Conservation (phyloP, 2,113 vertebrate genomes). For the Gasterosteus nipponicus region DNA sequence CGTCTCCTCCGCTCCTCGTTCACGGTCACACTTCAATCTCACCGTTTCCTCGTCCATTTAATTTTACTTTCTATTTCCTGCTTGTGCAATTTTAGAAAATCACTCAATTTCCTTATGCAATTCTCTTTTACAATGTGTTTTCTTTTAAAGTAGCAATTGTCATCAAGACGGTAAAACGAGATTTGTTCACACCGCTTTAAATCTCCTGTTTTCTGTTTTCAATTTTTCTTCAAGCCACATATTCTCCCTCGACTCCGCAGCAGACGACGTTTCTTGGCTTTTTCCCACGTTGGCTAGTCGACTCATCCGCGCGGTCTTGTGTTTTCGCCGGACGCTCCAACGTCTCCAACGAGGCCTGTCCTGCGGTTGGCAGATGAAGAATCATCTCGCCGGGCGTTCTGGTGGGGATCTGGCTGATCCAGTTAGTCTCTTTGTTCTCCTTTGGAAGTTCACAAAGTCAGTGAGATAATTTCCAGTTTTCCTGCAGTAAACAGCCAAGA, state of each 20-base stretch:
- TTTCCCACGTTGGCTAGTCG: too few species aligned
- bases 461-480: conserved; percentile 7
- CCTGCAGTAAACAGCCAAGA: conserved; percentile 11
- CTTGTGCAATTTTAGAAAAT: not conserved
- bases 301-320: not conserved
- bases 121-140: not conserved
- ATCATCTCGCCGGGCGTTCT: not conserved
- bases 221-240: not conserved
- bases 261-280: not conserved
- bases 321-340: not conserved
- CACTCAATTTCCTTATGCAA: too few species aligned
- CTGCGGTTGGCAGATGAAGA: not conserved
- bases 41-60: not conserved
- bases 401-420: conserved; percentile 6
- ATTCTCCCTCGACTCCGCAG: not conserved
- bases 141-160: not conserved
- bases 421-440: conserved; percentile 3
- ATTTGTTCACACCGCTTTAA: not conserved
- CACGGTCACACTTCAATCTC: too few species aligned
- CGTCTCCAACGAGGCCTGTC: not conserved
- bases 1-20: conserved; percentile 1
- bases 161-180: not conserved
- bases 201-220: not conserved
- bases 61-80: not conserved
- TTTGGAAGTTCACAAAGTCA: conserved; percentile 13